Evolutionary conservation across 2,888 invertebrate genomes (phyloP).

Genomic region (Dioctria linearis): DNA sequence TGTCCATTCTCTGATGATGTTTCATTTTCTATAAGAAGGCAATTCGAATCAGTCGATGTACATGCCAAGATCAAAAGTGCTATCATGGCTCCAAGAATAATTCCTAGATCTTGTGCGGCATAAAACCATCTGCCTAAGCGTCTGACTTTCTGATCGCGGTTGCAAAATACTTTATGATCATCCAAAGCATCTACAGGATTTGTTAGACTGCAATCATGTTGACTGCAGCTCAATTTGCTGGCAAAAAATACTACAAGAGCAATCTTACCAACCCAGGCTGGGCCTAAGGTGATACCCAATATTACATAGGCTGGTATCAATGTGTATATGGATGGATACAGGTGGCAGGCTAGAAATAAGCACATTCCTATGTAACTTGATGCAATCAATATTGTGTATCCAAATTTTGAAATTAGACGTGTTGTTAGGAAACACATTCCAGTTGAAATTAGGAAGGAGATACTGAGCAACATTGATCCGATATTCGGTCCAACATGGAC

Average conservation of each 20-base stretch:
- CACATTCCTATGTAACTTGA: conserved; percentile 74
- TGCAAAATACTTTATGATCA: conserved; percentile 69
- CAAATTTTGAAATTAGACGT: conserved; percentile 73
- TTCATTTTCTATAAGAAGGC: conserved; percentile 58
- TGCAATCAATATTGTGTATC: conserved; percentile 72
- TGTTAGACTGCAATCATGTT: conserved; percentile 66
- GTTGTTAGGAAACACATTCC: conserved; percentile 73
- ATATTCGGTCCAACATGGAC: conserved; percentile 69
- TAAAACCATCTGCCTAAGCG: conserved; percentile 74
- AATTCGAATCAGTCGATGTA: conserved; percentile 67
- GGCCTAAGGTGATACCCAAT: conserved; percentile 75
- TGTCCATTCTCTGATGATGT: not conserved
- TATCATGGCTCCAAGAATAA: conserved; percentile 74
- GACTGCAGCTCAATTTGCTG: conserved; percentile 68
- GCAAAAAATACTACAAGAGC: conserved; percentile 68
- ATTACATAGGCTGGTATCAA: conserved; percentile 73
- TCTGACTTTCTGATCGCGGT: conserved; percentile 71
- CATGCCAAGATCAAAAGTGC: conserved; percentile 72
- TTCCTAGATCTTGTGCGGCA: conserved; percentile 74
- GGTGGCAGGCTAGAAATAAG: conserved; percentile 76
- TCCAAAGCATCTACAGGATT: conserved; percentile 65
- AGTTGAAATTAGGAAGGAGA: conserved; percentile 77
- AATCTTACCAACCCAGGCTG: conserved; percentile 67
- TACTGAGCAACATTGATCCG: conserved; percentile 77
- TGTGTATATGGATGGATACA: conserved; percentile 73